phyloP scores from a whole-genome alignment of 2,797 vertebrate genomes.

The Hyperoplus lanceolatus region DNA sequence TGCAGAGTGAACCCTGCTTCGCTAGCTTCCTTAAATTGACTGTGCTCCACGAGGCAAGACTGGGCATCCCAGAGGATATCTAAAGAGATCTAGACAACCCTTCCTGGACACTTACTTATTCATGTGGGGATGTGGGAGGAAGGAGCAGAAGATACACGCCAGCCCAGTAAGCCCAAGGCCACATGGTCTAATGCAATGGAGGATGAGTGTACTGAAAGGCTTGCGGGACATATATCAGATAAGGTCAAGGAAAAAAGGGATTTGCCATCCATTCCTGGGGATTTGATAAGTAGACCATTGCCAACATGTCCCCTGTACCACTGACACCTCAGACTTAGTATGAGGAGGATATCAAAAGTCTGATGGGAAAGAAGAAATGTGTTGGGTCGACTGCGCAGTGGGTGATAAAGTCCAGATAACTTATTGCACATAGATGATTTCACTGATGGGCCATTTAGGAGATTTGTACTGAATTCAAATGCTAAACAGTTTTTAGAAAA shows the following conservation, averaged over 20 bases:
- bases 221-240: constrained; percentile 69
- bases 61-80: constrained; percentile 69
- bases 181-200: constrained; percentile 64
- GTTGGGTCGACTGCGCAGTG: constrained; percentile 20
- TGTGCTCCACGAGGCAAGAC: constrained; percentile 37
- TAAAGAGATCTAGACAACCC: constrained; percentile 59
- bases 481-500: not conserved
- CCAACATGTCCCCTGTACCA: constrained; percentile 44
- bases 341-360: constrained; percentile 58
- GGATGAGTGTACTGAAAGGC: constrained; percentile 66
- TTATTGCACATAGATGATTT: constrained; percentile 42
- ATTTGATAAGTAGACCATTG: constrained; percentile 74
- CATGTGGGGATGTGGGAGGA: constrained; percentile 61
- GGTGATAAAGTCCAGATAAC: constrained; percentile 20
- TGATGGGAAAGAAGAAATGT: constrained; percentile 37
- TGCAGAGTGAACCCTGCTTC: constrained; percentile 29
- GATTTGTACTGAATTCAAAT: constrained; percentile 32
- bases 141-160: constrained; percentile 28
- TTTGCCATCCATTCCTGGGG: constrained; percentile 70
- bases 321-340: constrained; percentile 56
- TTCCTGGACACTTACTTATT: constrained; percentile 73
- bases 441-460: constrained; percentile 31
- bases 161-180: constrained; percentile 60
- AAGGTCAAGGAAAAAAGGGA: constrained; percentile 71
- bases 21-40: constrained; percentile 51